Conservation (phyloP, 2,888 invertebrate genomes). For the Biston stratarius region DNA sequence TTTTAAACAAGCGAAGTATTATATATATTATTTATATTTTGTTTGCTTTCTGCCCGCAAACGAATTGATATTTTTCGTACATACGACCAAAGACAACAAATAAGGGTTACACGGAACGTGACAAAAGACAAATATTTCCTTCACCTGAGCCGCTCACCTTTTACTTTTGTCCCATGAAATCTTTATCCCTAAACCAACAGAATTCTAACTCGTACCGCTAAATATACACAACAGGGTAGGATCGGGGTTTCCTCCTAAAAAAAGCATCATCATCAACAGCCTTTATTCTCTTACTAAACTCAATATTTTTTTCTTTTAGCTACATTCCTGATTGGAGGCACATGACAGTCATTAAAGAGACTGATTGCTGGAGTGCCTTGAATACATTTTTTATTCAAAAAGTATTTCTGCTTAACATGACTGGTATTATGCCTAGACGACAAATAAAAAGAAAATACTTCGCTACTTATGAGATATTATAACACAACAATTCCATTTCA, state of each 20-base stretch:
- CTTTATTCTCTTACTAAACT: not conserved
- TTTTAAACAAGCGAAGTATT: too few species aligned
- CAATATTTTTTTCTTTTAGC: too few species aligned
- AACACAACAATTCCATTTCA: slow-evolving; percentile 18
- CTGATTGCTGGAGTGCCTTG: too few species aligned
- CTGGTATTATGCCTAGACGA: not conserved
- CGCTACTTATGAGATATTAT: not conserved
- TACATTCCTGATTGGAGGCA: too few species aligned
- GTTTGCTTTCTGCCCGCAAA: not conserved
- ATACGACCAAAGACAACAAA: slow-evolving; percentile 11
- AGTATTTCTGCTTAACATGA: not conserved
- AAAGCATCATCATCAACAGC: not conserved
- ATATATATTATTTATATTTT: not conserved
- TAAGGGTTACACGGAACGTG: slow-evolving; percentile 7
- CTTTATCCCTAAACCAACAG: slow-evolving; percentile 7
- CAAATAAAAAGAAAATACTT: slow-evolving; percentile 10
- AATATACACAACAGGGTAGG: slow-evolving; percentile 9
- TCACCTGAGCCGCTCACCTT: slow-evolving; percentile 7
- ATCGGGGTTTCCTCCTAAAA: not conserved
- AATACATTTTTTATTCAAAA: not conserved
- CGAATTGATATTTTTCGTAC: not conserved
- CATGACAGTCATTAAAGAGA: too few species aligned
- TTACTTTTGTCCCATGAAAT: slow-evolving; percentile 10
- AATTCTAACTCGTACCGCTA: slow-evolving; percentile 4
- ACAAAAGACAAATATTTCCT: slow-evolving; percentile 17